Conservation (phyloP, 2,888 invertebrate genomes). For the Steromphala cineraria region DNA sequence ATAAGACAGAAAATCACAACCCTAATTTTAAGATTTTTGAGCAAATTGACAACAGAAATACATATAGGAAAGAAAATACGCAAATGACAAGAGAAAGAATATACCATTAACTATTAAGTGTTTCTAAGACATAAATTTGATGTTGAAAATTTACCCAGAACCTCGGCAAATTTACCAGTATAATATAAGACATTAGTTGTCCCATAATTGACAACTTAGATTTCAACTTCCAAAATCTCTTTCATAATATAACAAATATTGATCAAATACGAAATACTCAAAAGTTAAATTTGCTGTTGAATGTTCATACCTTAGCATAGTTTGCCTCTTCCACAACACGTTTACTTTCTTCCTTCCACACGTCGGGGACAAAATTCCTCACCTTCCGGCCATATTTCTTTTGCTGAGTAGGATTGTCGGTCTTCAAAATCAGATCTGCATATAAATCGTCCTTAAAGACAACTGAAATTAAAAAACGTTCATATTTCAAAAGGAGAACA, state of each 20-base stretch:
- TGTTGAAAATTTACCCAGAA: too few species aligned
- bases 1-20: too few species aligned
- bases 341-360: slow-evolving; percentile 58
- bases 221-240: too few species aligned
- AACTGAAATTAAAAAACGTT: neutral
- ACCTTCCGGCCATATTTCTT: slow-evolving; percentile 69
- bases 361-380: slow-evolving; percentile 57
- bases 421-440: slow-evolving; percentile 52
- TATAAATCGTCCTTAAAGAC: neutral
- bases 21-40: neutral
- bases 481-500: too few species aligned
- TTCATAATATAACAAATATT: too few species aligned
- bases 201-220: too few species aligned
- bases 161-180: too few species aligned
- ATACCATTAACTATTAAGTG: neutral
- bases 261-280: too few species aligned
- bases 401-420: slow-evolving; percentile 56
- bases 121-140: too few species aligned
- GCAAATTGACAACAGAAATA: neutral
- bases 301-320: slow-evolving; percentile 60
- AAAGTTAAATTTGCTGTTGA: too few species aligned
- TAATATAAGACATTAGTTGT: too few species aligned
- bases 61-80: neutral
- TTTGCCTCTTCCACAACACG: slow-evolving; percentile 66
- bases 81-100: too few species aligned